phyloP scores from a whole-genome alignment of 2,113 vertebrate genomes.

The Cromileptes altivelis region DNA sequence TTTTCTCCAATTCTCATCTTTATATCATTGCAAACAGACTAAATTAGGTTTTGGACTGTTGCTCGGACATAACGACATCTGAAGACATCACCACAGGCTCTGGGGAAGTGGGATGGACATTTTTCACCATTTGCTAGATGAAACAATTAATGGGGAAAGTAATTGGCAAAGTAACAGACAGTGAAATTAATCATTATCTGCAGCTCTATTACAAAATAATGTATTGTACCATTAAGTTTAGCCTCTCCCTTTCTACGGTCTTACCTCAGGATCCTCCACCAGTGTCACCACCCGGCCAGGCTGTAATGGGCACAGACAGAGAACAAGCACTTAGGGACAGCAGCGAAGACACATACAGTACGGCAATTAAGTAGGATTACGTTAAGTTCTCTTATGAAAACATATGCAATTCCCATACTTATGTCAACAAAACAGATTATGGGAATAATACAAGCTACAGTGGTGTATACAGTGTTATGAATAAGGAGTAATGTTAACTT shows the following conservation, averaged over 20 bases:
- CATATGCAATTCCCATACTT: too few relatives aligned
- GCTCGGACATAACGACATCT: not conserved
- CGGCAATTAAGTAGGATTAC: not conserved
- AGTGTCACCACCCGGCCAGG: slow-evolving; percentile 98
- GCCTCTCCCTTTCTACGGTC: not conserved
- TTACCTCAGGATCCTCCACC: slow-evolving; percentile 95
- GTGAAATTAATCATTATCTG: not conserved
- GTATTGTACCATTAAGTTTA: not conserved
- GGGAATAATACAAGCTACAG: not conserved
- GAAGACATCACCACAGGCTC: not conserved
- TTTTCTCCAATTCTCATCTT: not conserved
- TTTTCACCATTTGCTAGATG: not conserved
- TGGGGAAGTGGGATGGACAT: not conserved
- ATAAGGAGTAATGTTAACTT: not conserved
- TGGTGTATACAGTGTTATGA: not conserved
- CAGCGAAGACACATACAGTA: not conserved
- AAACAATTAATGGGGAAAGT: not conserved
- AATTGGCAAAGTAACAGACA: slow-evolving; percentile 2
- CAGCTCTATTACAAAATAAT: not conserved
- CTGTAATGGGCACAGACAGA: slow-evolving; percentile 79
- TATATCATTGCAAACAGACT: not conserved
- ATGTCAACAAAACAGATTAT: not conserved
- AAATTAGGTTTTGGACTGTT: not conserved
- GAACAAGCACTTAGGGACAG: not conserved
- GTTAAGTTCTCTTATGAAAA: not conserved